Evolutionary conservation across 2,888 invertebrate species (phyloP).

Genomic region (Oxystoma pomonae): DNA sequence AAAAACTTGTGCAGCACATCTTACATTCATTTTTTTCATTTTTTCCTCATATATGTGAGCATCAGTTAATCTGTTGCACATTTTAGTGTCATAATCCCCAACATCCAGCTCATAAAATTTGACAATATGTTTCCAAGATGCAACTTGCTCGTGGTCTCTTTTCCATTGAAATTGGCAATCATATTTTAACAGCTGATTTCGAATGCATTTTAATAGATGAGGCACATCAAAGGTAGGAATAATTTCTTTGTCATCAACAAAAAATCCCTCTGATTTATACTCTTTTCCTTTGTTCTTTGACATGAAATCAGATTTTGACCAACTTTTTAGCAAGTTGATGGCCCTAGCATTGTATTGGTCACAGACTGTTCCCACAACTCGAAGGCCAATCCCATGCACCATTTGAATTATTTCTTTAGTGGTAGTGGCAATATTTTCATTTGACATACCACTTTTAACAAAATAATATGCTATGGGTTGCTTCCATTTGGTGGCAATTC

Average conservation of each 20-base stretch:
- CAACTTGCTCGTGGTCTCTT: not conserved
- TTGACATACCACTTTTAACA: not conserved
- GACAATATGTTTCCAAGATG: not conserved
- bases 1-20: conserved; percentile 1
- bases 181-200: not conserved
- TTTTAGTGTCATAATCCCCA: too few species aligned
- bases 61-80: too few species aligned
- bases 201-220: not conserved
- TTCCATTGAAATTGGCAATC: not conserved
- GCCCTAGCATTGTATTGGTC: not conserved
- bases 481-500: not conserved
- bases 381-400: not conserved
- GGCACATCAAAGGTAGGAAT: conserved; percentile 1
- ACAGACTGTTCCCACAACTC: not conserved
- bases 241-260: not conserved
- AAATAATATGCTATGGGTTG: not conserved
- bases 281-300: not conserved
- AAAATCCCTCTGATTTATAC: not conserved
- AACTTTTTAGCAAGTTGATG: not conserved
- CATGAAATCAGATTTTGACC: not conserved
- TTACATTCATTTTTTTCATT: not conserved
- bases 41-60: too few species aligned
- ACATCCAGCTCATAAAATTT: too few species aligned
- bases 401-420: not conserved
- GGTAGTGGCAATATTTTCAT: not conserved